phyloP scores from a whole-genome alignment of 2,113 vertebrate genomes.

The Anguilla rostrata region DNA sequence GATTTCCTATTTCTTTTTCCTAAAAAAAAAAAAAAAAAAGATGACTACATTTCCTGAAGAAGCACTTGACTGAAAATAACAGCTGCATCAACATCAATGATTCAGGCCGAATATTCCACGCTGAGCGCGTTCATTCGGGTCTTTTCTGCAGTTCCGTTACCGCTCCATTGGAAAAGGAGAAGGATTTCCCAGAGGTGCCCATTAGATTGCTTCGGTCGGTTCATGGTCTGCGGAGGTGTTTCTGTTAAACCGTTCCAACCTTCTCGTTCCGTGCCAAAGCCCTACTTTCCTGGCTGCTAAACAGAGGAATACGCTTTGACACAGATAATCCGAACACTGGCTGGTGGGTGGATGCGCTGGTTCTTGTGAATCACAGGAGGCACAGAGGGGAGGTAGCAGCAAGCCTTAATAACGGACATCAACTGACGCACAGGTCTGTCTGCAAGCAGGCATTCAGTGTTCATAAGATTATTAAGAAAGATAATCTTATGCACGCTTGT shows the following conservation, averaged over 20 bases:
- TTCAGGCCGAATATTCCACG: conserved; percentile 4
- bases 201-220: conserved; percentile 1
- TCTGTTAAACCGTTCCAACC: not conserved
- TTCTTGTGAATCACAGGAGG: not conserved
- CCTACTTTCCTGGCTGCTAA: not conserved
- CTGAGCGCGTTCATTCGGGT: not conserved
- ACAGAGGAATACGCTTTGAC: not conserved
- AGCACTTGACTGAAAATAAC: conserved; percentile 8
- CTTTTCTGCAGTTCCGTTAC: not conserved
- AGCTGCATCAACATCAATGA: conserved; percentile 14
- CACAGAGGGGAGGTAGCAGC: not conserved
- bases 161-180: not conserved
- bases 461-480: not conserved
- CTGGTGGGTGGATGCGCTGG: not conserved
- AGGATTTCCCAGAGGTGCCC: not conserved
- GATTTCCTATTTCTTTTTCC: not conserved
- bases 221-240: not conserved
- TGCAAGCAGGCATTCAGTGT: not conserved
- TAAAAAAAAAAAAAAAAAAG: not conserved
- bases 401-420: no score
- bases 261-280: not conserved
- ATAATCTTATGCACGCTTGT: not conserved
- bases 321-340: not conserved
- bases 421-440: no score
- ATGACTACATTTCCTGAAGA: not conserved